Evolutionary conservation across 2,888 invertebrate species (phyloP).

Genomic region (Mesorhabditis spiculigera): DNA sequence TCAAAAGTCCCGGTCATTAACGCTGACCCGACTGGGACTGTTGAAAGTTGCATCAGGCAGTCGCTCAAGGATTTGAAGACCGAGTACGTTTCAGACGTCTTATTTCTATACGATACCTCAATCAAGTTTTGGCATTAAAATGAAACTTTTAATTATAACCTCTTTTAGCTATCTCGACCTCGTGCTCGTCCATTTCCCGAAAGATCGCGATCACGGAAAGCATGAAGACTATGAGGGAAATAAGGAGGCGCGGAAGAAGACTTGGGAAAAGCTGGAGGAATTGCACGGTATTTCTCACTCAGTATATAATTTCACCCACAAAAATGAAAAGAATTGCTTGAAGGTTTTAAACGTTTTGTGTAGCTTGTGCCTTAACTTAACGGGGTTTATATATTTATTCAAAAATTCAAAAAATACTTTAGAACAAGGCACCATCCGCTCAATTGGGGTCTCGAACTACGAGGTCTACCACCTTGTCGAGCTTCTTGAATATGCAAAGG

Average conservation of each 20-base stretch:
- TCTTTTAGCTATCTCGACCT: constrained; percentile 10
- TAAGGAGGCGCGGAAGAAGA: background rate
- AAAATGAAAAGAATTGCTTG: no score
- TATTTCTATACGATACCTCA: no score
- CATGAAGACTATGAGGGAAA: background rate
- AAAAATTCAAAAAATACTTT: no score
- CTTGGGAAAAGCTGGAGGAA: background rate
- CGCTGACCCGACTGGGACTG: constrained; percentile 25
- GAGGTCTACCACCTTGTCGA: constrained; percentile 70
- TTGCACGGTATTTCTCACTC: constrained; percentile 18
- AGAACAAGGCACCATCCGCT: constrained; percentile 59
- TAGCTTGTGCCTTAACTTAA: constrained; percentile 2
- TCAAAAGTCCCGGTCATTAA: constrained; percentile 69
- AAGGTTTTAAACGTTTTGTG: no score
- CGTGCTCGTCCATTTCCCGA: background rate
- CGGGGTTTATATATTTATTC: no score
- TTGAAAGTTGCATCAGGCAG: constrained; percentile 26
- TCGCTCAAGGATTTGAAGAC: constrained; percentile 33
- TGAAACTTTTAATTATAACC: no score
- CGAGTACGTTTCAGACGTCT: no score
- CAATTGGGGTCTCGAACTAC: constrained; percentile 79
- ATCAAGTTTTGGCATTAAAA: no score
- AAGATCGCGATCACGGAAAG: background rate
- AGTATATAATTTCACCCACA: background rate
- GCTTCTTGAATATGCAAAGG: constrained; percentile 59